These are phyloP conservation scores for Phymanthus crucifer DNA, from an alignment of 92 coral and sea anemone genomes.

Conservation along the genomic window DNA sequence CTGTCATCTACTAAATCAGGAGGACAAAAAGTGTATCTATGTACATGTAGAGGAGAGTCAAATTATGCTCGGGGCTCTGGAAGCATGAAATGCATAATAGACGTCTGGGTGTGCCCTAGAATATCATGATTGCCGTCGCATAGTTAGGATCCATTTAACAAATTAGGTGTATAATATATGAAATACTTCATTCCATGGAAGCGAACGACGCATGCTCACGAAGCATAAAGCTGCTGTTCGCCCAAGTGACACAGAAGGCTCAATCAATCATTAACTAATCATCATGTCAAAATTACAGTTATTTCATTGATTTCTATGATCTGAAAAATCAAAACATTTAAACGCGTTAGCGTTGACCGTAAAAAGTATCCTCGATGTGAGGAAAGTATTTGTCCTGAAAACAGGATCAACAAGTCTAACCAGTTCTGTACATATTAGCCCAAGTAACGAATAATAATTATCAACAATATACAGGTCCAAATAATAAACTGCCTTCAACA, in stretches of 20 bases:
- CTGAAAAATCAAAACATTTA: not conserved
- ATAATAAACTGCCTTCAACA: too few species aligned
- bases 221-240: not conserved
- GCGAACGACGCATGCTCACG: not conserved
- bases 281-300: not conserved
- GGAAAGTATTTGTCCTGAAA: not conserved
- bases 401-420: not conserved
- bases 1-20: not conserved
- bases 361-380: conserved; percentile 1
- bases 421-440: not conserved
- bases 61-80: not conserved
- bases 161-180: not conserved
- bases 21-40: not conserved
- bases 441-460: too few species aligned
- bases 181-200: not conserved
- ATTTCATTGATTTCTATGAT: not conserved
- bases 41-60: conserved; percentile 13
- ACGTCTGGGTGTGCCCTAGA: conserved; percentile 29
- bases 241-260: not conserved
- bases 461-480: too few species aligned
- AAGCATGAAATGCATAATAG: not conserved
- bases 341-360: not conserved
- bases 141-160: not conserved
- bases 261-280: not conserved
- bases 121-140: conserved; percentile 8